Percentiles rank a stretch among this genome's conserved stretches.
These are phyloP conservation scores for Carterocephalus palaemon DNA, from an alignment of 2,888 invertebrate species.

Conservation along the genomic window DNA sequence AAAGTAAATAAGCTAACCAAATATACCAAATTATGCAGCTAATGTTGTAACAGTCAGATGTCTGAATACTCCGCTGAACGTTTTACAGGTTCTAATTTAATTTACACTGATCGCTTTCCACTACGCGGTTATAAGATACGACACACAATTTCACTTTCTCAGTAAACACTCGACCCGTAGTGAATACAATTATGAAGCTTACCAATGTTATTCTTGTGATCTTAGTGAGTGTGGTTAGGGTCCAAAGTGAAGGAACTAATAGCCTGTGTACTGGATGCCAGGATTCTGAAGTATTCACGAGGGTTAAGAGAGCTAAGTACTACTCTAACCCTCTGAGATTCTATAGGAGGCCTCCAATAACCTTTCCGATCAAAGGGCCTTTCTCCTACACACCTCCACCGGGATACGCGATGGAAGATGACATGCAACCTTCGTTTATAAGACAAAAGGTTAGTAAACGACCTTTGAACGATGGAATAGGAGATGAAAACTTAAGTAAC, in stretches of 20 bases:
- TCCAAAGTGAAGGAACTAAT: conserved; percentile 40
- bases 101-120: conserved; percentile 62
- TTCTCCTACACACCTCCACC: conserved; percentile 64
- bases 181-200: conserved; percentile 29
- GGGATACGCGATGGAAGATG: conserved; percentile 41
- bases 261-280: conserved; percentile 35
- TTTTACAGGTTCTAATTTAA: conserved; percentile 53
- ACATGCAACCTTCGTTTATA: conserved; percentile 34
- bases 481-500: conserved; percentile 60
- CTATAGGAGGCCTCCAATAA: conserved; percentile 52
- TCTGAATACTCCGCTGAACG: conserved; percentile 27
- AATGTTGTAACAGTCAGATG: conserved; percentile 30
- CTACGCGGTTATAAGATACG: conserved; percentile 61
- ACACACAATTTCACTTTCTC: conserved; percentile 49
- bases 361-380: conserved; percentile 42
- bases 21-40: conserved; percentile 24
- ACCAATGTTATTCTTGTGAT: conserved; percentile 29
- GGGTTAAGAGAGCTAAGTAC: conserved; percentile 61
- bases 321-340: conserved; percentile 49
- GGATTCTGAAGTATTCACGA: conserved; percentile 35
- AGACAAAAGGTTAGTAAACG: conserved; percentile 59
- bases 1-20: conserved; percentile 1
- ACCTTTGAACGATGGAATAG: conserved; percentile 51
- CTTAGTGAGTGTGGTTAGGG: conserved; percentile 42
- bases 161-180: conserved; percentile 47